Evolutionary conservation across 1,140 invertebrate genomes (phyloP).

Genomic region (Drosophila kurseongensis): DNA sequence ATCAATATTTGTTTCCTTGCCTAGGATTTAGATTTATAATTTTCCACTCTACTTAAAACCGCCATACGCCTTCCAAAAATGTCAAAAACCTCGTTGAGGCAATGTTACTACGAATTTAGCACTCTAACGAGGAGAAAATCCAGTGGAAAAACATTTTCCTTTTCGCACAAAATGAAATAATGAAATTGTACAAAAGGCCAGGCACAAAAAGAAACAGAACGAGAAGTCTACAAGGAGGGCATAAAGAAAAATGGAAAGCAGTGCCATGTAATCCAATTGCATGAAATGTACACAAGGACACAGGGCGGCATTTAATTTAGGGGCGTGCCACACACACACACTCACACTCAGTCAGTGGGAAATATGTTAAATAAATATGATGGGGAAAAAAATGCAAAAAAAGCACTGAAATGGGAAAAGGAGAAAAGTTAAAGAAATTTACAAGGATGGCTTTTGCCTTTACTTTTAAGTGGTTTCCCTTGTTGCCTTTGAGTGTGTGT

Average conservation of each 20-base stretch:
- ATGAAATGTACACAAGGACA: slow-evolving; percentile 66
- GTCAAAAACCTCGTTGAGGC: slow-evolving; percentile 18
- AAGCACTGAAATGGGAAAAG: slow-evolving; percentile 25
- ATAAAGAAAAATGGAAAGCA: slow-evolving; percentile 55
- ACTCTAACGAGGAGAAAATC: slow-evolving; percentile 45
- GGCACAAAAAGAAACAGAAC: slow-evolving; percentile 26
- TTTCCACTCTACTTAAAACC: background rate
- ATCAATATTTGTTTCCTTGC: background rate
- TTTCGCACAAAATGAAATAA: slow-evolving; percentile 45
- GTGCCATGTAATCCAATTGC: slow-evolving; percentile 70
- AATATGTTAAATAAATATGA: slow-evolving; percentile 75
- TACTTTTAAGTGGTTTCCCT: slow-evolving; percentile 76
- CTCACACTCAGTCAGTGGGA: slow-evolving; percentile 38
- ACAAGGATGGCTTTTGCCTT: slow-evolving; percentile 69
- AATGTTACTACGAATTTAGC: slow-evolving; percentile 39
- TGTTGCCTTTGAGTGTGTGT: slow-evolving; percentile 44
- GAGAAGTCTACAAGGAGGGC: slow-evolving; percentile 37
- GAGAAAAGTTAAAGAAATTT: slow-evolving; percentile 71
- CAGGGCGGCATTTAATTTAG: slow-evolving; percentile 66
- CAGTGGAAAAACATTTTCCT: slow-evolving; percentile 42
- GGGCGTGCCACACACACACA: slow-evolving; percentile 46
- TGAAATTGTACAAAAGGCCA: slow-evolving; percentile 47
- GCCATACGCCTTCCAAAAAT: background rate
- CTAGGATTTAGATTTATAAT: background rate
- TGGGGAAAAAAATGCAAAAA: slow-evolving; percentile 18